Base-by-base conservation (phyloP, 2,797 vertebrate genomes). In the Ctenosaura bakeri region DNA sequence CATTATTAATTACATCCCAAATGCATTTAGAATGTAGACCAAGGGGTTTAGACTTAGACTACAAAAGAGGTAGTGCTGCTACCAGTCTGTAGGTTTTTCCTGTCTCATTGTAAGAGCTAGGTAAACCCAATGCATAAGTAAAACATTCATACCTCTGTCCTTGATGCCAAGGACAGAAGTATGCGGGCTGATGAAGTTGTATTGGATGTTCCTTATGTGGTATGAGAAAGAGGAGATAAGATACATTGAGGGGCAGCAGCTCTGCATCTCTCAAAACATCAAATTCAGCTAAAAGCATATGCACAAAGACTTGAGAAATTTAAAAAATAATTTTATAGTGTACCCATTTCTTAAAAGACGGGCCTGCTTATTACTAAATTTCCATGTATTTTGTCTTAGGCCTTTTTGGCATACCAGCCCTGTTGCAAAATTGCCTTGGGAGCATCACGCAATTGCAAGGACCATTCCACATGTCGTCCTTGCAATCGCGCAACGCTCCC, bases 1-100 rank as follows among this genome's bases (percentile, higher is more conserved):
- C 93, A 91, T 94, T 96, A 92, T 88, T 92, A 93, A 94, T 94
- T 95, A 92, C 91, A 89, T 93, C 86, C 83, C 29, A 7, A 89
- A 94, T 93, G n/a, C 82, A 86, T 80, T 93, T 92, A 95, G 90
- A 93, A 83, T 88, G 62, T 88, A 87, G 92, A 92, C 73, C 42
- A 85, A 94, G 71, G 69, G 35, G 24, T 64, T 85, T 86, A 81
- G 10, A 69, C 24, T 20, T 86, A 46, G 69, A 62, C 69, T 80
- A 42, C 29, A 29, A 85, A 52, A 29, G 24, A 73, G 46, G 74
- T 4, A 52, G 74, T 50, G 24, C 83, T 94, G 90, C 84, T 62
- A 73, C 52, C 29, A 50, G 13, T 90, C 13, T 35, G 12, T 32
- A 35, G 50, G 52, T 81, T 29, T 86, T 74, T 62, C 69, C 56